Evolutionary conservation across 2,113 vertebrate genomes (phyloP).

Genomic region (Peromyscus polionotus): DNA sequence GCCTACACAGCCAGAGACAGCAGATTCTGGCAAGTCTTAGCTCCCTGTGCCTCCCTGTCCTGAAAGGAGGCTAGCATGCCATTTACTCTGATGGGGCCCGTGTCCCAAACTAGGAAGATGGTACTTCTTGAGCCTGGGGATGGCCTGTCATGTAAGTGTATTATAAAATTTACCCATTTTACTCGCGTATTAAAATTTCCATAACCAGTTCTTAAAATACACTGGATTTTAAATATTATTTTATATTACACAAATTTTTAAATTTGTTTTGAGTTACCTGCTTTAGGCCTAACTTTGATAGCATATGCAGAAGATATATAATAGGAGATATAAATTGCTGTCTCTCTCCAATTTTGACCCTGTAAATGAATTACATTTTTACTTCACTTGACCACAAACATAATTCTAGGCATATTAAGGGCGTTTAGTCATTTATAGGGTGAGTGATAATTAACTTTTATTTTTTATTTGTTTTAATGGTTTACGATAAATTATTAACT

Average conservation of each 20-base stretch:
- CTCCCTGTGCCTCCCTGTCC: background rate
- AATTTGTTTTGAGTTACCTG: too few relatives aligned
- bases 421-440: background rate
- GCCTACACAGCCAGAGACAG: background rate
- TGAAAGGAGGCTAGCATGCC: background rate
- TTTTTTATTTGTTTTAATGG: background rate
- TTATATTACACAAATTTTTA: background rate
- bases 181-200: background rate
- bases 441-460: background rate
- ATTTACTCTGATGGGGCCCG: background rate
- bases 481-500: background rate
- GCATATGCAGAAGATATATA: background rate
- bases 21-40: background rate
- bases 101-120: background rate
- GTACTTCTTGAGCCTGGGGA: background rate
- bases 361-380: background rate
- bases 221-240: background rate
- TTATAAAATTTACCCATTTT: background rate
- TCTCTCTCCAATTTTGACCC: background rate
- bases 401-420: background rate
- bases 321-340: background rate
- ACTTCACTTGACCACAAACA: background rate
- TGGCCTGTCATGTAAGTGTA: background rate
- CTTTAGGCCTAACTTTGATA: background rate
- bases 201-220: background rate